These are phyloP conservation scores for Catajapyx aquilonaris DNA, from an alignment of 1,140 invertebrate genomes.

Conservation along the genomic window DNA sequence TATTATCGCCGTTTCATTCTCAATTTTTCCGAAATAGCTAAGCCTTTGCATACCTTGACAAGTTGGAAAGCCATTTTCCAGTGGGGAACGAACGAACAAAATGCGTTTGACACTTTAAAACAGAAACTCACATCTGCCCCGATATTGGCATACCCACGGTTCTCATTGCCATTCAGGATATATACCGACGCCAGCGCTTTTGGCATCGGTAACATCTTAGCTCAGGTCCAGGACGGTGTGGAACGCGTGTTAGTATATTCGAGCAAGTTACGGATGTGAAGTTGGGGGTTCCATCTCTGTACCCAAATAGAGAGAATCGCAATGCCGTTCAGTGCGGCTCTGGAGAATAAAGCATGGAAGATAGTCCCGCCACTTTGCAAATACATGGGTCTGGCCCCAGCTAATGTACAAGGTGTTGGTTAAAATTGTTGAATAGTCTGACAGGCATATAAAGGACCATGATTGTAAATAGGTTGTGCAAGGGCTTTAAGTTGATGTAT, in stretches of 20 bases:
- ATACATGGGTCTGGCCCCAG: too few species aligned
- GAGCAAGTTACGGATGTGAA: too few species aligned
- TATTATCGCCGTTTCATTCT: constrained; percentile 9
- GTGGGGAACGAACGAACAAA: constrained; percentile 5
- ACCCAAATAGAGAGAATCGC: too few species aligned
- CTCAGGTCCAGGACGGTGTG: neutral
- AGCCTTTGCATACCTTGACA: constrained; percentile 5
- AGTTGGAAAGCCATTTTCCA: constrained; percentile 3
- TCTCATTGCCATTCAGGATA: neutral
- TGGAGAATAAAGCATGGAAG: too few species aligned
- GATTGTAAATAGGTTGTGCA: too few species aligned
- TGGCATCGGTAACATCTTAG: neutral
- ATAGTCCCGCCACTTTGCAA: too few species aligned
- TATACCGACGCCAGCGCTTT: neutral
- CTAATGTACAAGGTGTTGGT: too few species aligned
- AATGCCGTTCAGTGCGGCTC: too few species aligned
- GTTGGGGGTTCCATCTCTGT: too few species aligned
- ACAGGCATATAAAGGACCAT: too few species aligned
- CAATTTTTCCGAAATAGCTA: constrained; percentile 4
- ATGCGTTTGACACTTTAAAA: constrained; percentile 3
- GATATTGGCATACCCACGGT: neutral
- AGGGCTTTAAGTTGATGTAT: too few species aligned
- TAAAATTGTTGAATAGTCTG: too few species aligned
- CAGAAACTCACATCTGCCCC: neutral
- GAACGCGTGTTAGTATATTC: neutral